These are phyloP conservation scores for Steinernema feltiae DNA, from an alignment of 1,140 invertebrate genomes.

Conservation along the genomic window DNA sequence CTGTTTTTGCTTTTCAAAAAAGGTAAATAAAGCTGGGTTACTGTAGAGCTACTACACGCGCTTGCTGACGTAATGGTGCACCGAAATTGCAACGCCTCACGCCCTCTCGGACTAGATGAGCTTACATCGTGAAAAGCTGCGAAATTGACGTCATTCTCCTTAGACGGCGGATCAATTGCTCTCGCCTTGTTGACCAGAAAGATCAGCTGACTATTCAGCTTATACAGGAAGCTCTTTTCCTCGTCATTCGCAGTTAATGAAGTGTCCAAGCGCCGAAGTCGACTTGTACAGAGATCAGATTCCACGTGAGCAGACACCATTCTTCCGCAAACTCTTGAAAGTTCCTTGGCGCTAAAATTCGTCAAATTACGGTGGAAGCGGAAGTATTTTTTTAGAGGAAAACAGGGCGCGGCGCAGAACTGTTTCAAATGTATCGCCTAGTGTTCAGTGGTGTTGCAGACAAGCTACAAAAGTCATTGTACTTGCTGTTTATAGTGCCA, in stretches of 20 bases:
- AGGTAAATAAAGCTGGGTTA: too few species aligned
- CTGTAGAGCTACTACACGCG: too few species aligned
- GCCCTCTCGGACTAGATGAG: too few species aligned
- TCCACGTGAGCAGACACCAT: constrained; percentile 8
- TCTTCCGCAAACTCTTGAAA: neutral
- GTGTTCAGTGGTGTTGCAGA: too few species aligned
- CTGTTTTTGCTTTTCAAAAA: too few species aligned
- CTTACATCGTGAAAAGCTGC: neutral
- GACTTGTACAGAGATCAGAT: neutral
- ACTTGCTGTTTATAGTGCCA: neutral
- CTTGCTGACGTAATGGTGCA: too few species aligned
- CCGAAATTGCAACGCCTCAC: too few species aligned
- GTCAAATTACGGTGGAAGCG: neutral
- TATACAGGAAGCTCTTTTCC: neutral
- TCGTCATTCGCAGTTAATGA: neutral
- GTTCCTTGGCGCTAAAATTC: neutral
- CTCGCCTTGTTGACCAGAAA: neutral
- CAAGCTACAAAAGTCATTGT: neutral
- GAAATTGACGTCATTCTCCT: neutral
- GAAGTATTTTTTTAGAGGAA: too few species aligned
- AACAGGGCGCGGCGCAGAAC: too few species aligned
- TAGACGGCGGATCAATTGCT: neutral
- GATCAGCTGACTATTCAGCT: neutral
- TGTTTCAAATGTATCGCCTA: too few species aligned
- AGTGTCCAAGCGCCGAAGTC: neutral